phyloP scores from a whole-genome alignment of 2,888 invertebrate genomes.

The Arenicola marina region DNA sequence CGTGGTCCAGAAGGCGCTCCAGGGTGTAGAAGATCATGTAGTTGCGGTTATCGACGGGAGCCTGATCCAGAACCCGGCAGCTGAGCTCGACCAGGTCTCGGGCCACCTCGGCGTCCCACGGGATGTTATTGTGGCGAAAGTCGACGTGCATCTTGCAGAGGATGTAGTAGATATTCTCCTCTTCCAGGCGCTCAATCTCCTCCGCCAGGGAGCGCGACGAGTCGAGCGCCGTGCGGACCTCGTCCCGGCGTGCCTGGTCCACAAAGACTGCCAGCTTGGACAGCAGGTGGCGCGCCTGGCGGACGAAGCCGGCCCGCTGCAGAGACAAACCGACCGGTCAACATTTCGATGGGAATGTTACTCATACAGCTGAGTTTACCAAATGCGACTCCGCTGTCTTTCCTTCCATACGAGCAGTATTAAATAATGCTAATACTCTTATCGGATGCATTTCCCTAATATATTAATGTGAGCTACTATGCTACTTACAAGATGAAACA shows the following conservation, averaged over 20 bases:
- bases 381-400: too few relatives aligned
- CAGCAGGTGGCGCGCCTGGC: conserved; percentile 13
- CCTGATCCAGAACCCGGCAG: conserved; percentile 10
- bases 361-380: too few relatives aligned
- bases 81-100: conserved; percentile 11
- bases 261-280: conserved; percentile 25
- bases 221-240: conserved; percentile 6
- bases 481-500: too few relatives aligned
- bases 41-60: conserved; percentile 30
- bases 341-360: too few relatives aligned
- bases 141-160: conserved; percentile 21
- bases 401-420: too few relatives aligned
- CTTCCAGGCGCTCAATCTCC: conserved; percentile 18
- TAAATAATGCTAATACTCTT: too few relatives aligned
- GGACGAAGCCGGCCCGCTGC: too few relatives aligned
- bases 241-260: conserved; percentile 28
- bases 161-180: conserved; percentile 26
- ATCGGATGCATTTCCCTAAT: too few relatives aligned
- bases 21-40: conserved; percentile 30
- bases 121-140: neutral
- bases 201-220: conserved; percentile 11
- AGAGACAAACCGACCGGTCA: too few relatives aligned
- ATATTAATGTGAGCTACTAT: too few relatives aligned
- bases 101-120: conserved; percentile 5
- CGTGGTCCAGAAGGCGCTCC: conserved; percentile 20